These are phyloP conservation scores for Mus minutoides DNA, from an alignment of 2,797 vertebrate genomes.

Conservation along the genomic window DNA sequence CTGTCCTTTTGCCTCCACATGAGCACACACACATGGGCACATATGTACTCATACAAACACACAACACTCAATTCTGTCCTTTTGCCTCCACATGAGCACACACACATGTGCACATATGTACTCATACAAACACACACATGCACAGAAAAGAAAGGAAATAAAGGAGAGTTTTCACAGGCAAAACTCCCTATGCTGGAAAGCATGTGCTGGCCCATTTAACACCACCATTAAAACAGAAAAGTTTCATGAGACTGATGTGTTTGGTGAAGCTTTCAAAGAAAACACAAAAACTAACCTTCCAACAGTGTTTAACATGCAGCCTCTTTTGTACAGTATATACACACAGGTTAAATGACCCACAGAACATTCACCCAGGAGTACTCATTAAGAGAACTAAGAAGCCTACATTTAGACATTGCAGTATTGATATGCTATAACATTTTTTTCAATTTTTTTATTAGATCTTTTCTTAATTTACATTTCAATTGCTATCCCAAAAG, in stretches of 20 bases:
- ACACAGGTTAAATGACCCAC: background rate
- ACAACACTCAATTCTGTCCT: background rate
- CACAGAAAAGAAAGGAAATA: background rate
- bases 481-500: too few species aligned
- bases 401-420: slow-evolving; percentile 5
- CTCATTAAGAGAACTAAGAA: slow-evolving; percentile 19
- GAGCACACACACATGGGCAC: too few species aligned
- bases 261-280: background rate
- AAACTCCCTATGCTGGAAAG: slow-evolving; percentile 73
- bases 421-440: background rate
- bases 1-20: background rate
- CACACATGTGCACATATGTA: background rate
- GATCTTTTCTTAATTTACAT: too few species aligned
- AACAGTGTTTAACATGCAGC: background rate
- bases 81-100: background rate
- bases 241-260: background rate
- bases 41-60: too few species aligned
- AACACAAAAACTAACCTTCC: background rate
- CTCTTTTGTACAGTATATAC: background rate
- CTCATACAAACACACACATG: background rate
- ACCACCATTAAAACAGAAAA: background rate
- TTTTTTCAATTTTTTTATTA: too few species aligned
- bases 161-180: background rate
- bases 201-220: background rate
- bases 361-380: background rate